phyloP scores from a whole-genome alignment of 2,888 invertebrate genomes.

The Spisula solida region DNA sequence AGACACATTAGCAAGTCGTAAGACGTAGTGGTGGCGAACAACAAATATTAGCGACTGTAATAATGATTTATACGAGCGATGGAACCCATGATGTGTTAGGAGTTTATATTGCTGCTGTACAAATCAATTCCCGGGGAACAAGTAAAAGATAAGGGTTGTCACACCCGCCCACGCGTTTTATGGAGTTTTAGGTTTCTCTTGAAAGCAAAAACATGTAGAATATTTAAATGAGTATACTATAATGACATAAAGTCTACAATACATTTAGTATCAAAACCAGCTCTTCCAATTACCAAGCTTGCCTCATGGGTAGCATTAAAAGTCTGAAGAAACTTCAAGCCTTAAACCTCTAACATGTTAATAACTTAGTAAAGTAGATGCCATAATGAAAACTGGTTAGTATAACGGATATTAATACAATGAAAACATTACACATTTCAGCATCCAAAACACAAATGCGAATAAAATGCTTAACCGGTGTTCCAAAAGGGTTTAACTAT shows the following conservation, averaged over 20 bases:
- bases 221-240: not conserved
- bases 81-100: slow-evolving; percentile 10
- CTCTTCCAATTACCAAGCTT: not conserved
- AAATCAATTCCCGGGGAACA: not conserved
- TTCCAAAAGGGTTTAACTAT: not conserved
- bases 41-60: slow-evolving; percentile 4
- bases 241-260: not conserved
- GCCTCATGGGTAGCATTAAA: not conserved
- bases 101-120: not conserved
- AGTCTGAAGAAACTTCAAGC: not conserved
- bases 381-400: not conserved
- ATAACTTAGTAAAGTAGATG: not conserved
- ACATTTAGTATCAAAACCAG: not conserved
- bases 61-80: slow-evolving; percentile 1
- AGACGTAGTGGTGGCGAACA: not conserved
- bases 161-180: not conserved
- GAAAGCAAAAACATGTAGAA: not conserved
- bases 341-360: not conserved
- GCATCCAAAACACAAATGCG: not conserved
- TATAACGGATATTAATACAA: not conserved
- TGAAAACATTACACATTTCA: not conserved
- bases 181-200: not conserved
- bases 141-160: not conserved
- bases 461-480: not conserved
- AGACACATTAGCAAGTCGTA: slow-evolving; percentile 8